These are phyloP conservation scores for Xiphophorus maculatus DNA, from an alignment of 2,113 vertebrate species.

Conservation along the genomic window DNA sequence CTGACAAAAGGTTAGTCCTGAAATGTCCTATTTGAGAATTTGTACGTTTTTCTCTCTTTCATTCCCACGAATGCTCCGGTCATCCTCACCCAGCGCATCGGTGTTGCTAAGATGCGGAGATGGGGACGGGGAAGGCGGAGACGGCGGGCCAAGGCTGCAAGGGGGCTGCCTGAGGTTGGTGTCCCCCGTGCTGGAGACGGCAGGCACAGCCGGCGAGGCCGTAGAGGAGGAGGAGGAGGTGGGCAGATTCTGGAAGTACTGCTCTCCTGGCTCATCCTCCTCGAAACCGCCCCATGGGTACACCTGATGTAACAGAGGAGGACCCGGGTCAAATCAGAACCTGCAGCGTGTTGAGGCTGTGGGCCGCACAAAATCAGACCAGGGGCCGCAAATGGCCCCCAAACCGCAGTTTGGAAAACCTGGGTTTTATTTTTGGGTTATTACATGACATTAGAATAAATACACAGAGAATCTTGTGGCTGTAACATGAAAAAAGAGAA, in stretches of 20 bases:
- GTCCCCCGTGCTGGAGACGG: conserved; percentile 52
- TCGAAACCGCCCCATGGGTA: conserved; percentile 89
- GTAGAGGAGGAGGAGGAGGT: conserved; percentile 74
- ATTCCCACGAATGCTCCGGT: too few species aligned
- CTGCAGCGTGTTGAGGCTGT: too few species aligned
- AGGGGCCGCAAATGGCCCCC: too few species aligned
- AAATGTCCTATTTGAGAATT: too few species aligned
- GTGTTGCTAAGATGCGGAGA: conserved; percentile 77
- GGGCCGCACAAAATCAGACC: too few species aligned
- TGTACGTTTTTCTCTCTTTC: too few species aligned
- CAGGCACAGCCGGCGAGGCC: conserved; percentile 80
- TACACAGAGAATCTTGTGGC: too few species aligned
- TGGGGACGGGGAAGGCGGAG: conserved; percentile 58
- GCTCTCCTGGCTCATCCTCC: conserved; percentile 96
- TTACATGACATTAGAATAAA: too few species aligned
- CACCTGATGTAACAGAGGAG: conserved; percentile 28
- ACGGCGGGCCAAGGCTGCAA: conserved; percentile 30
- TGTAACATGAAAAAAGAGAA: too few species aligned
- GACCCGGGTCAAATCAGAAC: not conserved
- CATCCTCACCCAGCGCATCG: conserved; percentile 65
- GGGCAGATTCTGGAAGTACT: conserved; percentile 93
- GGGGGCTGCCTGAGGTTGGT: conserved; percentile 10
- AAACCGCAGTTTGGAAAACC: too few species aligned
- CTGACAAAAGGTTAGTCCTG: too few species aligned
- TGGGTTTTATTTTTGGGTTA: too few species aligned